A percentile compares a stretch with the other conserved stretches of the same genome.
These are phyloP conservation scores for Hozukius guyotensis DNA, from an alignment of 2,797 vertebrate species.

Conservation along the genomic window DNA sequence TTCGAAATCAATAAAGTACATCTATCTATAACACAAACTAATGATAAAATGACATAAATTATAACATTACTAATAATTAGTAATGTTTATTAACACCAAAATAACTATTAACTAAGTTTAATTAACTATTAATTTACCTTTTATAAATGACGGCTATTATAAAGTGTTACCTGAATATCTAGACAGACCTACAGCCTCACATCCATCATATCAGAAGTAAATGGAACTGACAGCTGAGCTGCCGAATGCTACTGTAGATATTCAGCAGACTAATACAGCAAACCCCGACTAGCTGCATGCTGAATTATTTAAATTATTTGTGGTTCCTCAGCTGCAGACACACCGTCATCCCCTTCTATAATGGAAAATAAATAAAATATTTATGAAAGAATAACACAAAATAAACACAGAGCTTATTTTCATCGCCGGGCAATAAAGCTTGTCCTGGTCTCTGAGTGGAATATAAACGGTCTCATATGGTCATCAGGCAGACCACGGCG, in stretches of 20 bases:
- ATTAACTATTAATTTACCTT: no score
- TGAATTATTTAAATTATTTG: slow-evolving; percentile 69
- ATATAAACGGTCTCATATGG: slow-evolving; percentile 58
- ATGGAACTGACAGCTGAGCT: slow-evolving; percentile 16
- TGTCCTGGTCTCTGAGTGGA: slow-evolving; percentile 47
- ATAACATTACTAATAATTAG: no score
- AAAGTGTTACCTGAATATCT: background rate
- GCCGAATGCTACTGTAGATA: background rate
- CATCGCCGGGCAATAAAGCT: slow-evolving; percentile 52
- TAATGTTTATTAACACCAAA: no score
- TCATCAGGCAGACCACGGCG: slow-evolving; percentile 12
- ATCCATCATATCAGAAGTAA: slow-evolving; percentile 15
- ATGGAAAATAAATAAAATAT: slow-evolving; percentile 72
- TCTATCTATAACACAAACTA: no score
- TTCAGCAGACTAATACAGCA: slow-evolving; percentile 11
- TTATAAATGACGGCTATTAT: background rate
- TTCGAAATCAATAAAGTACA: fast-evolving
- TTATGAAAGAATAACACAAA: slow-evolving; percentile 65
- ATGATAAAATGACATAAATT: no score
- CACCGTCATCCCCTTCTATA: slow-evolving; percentile 43
- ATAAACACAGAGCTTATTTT: slow-evolving; percentile 68
- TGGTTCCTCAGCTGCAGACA: slow-evolving; percentile 53
- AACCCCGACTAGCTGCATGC: slow-evolving; percentile 25
- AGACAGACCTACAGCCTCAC: background rate
- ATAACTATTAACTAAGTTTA: no score